phyloP scores from a whole-genome alignment of 2,797 vertebrate species.

The Eulemur coronatus region DNA sequence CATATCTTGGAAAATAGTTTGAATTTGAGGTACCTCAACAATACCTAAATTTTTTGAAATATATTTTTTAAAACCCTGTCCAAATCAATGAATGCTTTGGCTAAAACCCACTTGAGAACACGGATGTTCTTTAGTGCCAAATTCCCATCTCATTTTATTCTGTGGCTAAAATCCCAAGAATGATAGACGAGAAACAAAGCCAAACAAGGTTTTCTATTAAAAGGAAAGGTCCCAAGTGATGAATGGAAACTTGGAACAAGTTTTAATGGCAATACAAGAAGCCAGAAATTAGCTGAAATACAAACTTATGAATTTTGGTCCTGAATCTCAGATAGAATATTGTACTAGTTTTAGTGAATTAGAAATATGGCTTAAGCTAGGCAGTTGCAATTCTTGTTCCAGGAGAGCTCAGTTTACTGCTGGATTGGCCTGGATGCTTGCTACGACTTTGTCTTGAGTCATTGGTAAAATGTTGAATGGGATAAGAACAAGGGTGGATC shows the following conservation, averaged over 20 bases:
- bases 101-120: conserved; percentile 58
- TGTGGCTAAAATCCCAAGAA: conserved; percentile 70
- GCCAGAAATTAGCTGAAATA: conserved; percentile 60
- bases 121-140: conserved; percentile 60
- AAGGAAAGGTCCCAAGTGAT: conserved; percentile 69
- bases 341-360: conserved; percentile 59
- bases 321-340: conserved; percentile 11
- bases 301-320: conserved; percentile 28
- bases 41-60: neutral
- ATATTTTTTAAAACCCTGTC: neutral
- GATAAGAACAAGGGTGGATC: neutral
- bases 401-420: neutral
- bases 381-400: conserved; percentile 42
- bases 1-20: conserved; percentile 42
- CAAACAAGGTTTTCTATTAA: conserved; percentile 72
- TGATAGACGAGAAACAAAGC: conserved; percentile 56
- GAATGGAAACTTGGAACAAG: conserved; percentile 61
- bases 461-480: conserved; percentile 42
- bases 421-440: conserved; percentile 1
- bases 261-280: conserved; percentile 62
- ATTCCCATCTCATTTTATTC: conserved; percentile 58
- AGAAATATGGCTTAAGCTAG: conserved; percentile 2
- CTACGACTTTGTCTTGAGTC: conserved; percentile 12
- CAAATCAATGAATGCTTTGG: conserved; percentile 66
- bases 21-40: neutral